phyloP scores from a whole-genome alignment of 2,797 vertebrate species.

The Silurus aristotelis region DNA sequence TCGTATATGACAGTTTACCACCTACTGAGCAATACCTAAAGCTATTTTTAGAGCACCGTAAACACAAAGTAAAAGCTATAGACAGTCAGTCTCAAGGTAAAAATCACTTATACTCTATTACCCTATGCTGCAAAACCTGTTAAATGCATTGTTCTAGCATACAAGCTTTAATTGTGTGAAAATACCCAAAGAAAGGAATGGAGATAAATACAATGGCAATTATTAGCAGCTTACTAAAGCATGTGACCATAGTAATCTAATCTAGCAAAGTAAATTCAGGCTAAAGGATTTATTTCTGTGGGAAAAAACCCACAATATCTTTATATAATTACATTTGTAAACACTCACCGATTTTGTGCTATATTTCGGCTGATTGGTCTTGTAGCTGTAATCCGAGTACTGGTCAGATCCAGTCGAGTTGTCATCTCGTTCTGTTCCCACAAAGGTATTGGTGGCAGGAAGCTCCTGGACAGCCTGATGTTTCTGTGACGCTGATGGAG shows the following conservation, averaged over 20 bases:
- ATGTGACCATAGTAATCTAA: not conserved
- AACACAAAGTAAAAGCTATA: constrained; percentile 31
- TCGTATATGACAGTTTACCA: constrained; percentile 18
- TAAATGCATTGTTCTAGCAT: constrained; percentile 16
- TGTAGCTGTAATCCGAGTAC: constrained; percentile 99
- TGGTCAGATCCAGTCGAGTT: constrained; percentile 98
- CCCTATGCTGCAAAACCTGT: constrained; percentile 5
- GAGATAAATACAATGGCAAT: constrained; percentile 21
- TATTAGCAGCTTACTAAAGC: constrained; percentile 19
- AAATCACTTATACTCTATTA: constrained; percentile 18
- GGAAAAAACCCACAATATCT: not conserved
- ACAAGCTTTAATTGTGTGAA: not conserved
- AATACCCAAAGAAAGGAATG: not conserved
- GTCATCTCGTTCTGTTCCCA: constrained; percentile 94
- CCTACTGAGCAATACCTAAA: constrained; percentile 37
- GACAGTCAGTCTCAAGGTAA: constrained; percentile 34
- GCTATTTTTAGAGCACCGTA: constrained; percentile 20
- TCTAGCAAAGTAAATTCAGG: constrained; percentile 12
- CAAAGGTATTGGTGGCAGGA: constrained; percentile 97
- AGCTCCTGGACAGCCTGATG: constrained; percentile 99
- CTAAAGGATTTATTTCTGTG: not conserved
- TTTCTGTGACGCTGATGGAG: constrained; percentile 97
- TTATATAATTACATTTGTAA: not conserved
- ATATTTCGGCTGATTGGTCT: constrained; percentile 95
- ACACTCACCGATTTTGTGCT: constrained; percentile 92